Base-by-base conservation (phyloP, 2,797 vertebrate genomes). In the Eupleurogrammus muticus region DNA sequence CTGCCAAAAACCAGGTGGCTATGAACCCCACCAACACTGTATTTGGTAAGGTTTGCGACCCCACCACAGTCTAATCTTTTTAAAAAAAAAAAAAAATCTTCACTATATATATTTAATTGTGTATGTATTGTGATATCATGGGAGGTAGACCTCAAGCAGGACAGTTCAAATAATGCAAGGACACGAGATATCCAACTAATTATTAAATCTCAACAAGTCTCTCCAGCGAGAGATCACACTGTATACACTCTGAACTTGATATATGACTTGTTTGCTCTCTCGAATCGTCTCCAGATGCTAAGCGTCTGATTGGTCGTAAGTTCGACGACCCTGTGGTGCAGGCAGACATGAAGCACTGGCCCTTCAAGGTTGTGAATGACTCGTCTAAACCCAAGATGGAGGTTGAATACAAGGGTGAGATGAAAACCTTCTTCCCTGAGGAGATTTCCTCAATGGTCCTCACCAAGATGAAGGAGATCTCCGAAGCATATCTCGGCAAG, bases 361-460 rank as follows among this genome's bases (percentile, higher is more conserved):
- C 96, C 47, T 98, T 97, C 86, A 94, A 93, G 48, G 95, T 98
- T 58, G 89, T 97, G 59, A 96, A 92, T 32, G 96, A 97, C 13
- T 92, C 89, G 1, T 89, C 93, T 10, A 96, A 96, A 75, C 96
- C 97, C 66, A 97, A 98, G 72, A 84, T 98, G 69, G 92, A 95
- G 57, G 96, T 97, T 55, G 95, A 96, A 66, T 98, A 97, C 82
- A 97, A 97, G 85, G 95, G 95, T 2, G 96, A 97, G 65, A 82
- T 89, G 1, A 97, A 97, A 81, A 85, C 92, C 17, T 98, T 98
- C 89, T 97, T 89, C 46, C 86, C 97, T 0, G 97, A 97, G 82
- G 96, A 98, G 79, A 92, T 97, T 82, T 97, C 96, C 6, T 98
- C 96, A 0, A 97, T 98, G 96, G 96, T 97, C 2, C 94, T 98